phyloP scores from a whole-genome alignment of 2,888 invertebrate genomes.

The Sarcophaga rosellei region DNA sequence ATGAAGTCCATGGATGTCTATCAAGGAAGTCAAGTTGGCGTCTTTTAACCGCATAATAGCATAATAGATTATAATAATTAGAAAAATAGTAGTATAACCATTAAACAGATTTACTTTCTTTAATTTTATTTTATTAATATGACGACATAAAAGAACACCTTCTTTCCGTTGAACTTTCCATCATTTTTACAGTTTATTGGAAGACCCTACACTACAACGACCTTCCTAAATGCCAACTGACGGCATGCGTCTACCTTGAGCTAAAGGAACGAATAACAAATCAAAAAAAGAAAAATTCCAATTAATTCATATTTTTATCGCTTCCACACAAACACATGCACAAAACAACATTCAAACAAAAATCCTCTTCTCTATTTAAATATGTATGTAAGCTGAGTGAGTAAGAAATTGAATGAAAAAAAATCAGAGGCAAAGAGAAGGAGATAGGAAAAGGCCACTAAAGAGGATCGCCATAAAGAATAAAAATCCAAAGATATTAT shows the following conservation, averaged over 20 bases:
- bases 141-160: too few relatives aligned
- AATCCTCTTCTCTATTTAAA: conserved; percentile 40
- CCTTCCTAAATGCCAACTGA: conserved; percentile 19
- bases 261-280: conserved; percentile 8
- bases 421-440: neutral
- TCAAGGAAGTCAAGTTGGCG: too few relatives aligned
- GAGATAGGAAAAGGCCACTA: conserved; percentile 32
- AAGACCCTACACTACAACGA: conserved; percentile 28
- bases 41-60: too few relatives aligned
- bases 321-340: neutral
- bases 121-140: too few relatives aligned
- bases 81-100: too few relatives aligned
- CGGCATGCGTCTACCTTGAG: conserved; percentile 28
- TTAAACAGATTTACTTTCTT: too few relatives aligned
- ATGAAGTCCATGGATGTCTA: too few relatives aligned
- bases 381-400: conserved; percentile 45
- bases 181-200: neutral
- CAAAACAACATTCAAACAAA: conserved; percentile 24
- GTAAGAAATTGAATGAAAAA: conserved; percentile 11
- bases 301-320: conserved; percentile 30
- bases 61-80: too few relatives aligned
- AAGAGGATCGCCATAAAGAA: conserved; percentile 35
- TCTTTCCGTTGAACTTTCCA: too few relatives aligned
- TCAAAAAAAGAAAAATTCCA: conserved; percentile 24
- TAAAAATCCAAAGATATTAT: conserved; percentile 16